Conservation (phyloP, 2,113 vertebrate species). For the Alces alces region DNA sequence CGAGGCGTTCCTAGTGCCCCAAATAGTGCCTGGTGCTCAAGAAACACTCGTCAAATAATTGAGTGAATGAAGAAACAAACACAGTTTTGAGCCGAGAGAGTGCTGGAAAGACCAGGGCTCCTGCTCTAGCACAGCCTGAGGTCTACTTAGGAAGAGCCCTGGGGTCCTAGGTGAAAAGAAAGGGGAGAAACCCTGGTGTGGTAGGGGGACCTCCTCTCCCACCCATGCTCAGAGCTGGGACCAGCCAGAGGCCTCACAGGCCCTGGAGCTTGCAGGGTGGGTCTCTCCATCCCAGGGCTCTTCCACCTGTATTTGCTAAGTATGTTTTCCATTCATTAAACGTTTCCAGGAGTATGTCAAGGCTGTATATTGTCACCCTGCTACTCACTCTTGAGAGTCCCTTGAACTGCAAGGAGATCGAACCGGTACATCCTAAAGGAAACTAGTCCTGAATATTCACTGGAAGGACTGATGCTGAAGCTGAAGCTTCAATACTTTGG, state of each 20-base stretch:
- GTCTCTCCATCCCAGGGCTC: not conserved
- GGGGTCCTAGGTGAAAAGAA: not conserved
- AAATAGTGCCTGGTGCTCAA: not conserved
- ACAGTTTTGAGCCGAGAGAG: not conserved
- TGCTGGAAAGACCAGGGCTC: not conserved
- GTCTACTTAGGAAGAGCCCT: not conserved
- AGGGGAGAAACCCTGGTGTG: not conserved
- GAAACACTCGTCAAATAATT: not conserved
- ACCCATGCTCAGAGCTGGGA: not conserved
- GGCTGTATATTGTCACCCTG: not conserved
- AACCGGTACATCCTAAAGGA: too few relatives aligned
- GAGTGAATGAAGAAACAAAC: not conserved
- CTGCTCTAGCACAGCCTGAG: not conserved
- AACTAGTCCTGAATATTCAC: too few relatives aligned
- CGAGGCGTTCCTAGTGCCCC: not conserved
- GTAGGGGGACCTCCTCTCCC: too few relatives aligned
- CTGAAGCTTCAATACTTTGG: too few relatives aligned
- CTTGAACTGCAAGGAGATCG: not conserved
- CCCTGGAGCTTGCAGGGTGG: too few relatives aligned
- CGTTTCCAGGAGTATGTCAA: not conserved
- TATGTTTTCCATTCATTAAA: not conserved
- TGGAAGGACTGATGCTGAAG: too few relatives aligned
- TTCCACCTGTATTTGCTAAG: too few relatives aligned
- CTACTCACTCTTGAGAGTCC: not conserved
- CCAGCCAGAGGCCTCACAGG: not conserved